Base-by-base conservation (phyloP, 2,797 vertebrate genomes). In the Garrulus glandarius region DNA sequence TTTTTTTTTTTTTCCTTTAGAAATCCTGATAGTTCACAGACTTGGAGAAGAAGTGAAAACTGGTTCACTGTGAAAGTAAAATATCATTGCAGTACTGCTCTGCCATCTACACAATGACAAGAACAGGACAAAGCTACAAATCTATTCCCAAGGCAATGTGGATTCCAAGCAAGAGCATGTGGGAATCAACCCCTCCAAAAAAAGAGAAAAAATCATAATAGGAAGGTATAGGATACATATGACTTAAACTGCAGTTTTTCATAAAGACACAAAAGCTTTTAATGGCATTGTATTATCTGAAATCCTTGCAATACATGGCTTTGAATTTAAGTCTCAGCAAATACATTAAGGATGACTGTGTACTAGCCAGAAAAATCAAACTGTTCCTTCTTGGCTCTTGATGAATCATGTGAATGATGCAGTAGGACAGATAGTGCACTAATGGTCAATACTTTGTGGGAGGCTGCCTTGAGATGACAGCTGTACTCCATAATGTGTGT, bases 301-400 rank as follows among this genome's bases (percentile, higher is more conserved):
- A 87, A 94, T 84, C 76, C 65, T 92, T 91, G 44, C 23, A 80
- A 39, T 87, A 64, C 5, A 37, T 26, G 8, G 37, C 34, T 46
- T 9, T 94, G 70, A 96, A 92, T 93, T 87, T 90, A 77, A 95
- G 90, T 94, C 65, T 87, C 70, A 96, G 80, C 71, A 97, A 96
- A 90, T 64, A 80, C 53, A 82, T 93, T 85, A 94, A 44, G 79
- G 34, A 34, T 84, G 34, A 75, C 70, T 67, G 52, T 77, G 47
- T 68, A 84, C 65, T 32, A 96, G 55, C 47, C 79, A 76, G 70
- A 89, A 80, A 91, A 97, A 95, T 88, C 44, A 90, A 74, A 76
- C 53, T 83, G 57, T 85, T 89, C 81, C 72, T 94, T 89, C 70
- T 79, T 3, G 5, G 18, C 34, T 91, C 43, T 37, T 83, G 83